Conservation (phyloP, 2,113 vertebrate genomes). For the Tetraodon nigroviridis region DNA sequence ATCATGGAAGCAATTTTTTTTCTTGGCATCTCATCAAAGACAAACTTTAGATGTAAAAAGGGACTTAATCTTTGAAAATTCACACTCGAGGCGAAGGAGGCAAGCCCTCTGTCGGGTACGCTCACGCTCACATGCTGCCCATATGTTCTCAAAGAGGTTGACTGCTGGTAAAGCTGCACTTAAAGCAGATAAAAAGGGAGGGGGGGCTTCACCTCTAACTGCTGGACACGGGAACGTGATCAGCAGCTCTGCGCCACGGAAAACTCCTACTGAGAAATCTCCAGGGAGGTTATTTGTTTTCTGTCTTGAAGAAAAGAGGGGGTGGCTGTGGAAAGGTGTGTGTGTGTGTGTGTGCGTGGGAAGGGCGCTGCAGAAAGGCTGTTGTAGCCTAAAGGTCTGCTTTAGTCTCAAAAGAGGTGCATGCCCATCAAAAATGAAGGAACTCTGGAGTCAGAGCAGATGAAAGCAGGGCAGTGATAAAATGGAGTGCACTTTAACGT, state of each 20-base stretch:
- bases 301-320: conserved; percentile 14
- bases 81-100: conserved; percentile 11
- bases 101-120: conserved; percentile 27
- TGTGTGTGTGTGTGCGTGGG: not conserved
- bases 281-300: conserved; percentile 40
- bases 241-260: conserved; percentile 21
- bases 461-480: conserved; percentile 17
- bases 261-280: conserved; percentile 48
- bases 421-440: conserved; percentile 36
- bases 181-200: conserved; percentile 17
- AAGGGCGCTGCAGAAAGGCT: conserved; percentile 6
- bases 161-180: conserved; percentile 30
- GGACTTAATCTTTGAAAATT: conserved; percentile 18
- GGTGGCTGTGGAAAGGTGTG: not conserved
- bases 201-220: conserved; percentile 29
- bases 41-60: conserved; percentile 27
- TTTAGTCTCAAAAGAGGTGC: conserved; percentile 40
- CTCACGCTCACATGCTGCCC: conserved; percentile 30
- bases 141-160: conserved; percentile 41
- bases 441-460: conserved; percentile 10
- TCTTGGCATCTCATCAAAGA: conserved; percentile 34
- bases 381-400: conserved; percentile 31
- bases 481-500: conserved; percentile 3
- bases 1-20: conserved; percentile 27
- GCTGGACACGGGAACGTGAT: conserved; percentile 35